A percentile compares a stretch with the other conserved stretches of the same genome.
Conservation (phyloP, 2,888 invertebrate species). For the Diloba caeruleocephala region DNA sequence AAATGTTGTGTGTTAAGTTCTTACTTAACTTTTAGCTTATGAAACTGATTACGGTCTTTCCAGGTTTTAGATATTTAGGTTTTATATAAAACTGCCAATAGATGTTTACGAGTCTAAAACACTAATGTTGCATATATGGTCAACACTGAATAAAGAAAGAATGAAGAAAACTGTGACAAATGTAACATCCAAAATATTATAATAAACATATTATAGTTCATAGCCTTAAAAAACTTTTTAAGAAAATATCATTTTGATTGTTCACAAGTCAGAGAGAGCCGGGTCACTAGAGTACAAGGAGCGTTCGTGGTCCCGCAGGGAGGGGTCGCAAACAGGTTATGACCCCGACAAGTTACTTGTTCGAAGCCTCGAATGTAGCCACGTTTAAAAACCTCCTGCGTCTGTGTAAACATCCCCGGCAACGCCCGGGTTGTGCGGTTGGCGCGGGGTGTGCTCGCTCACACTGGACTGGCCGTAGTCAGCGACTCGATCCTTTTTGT, state of each 20-base stretch:
- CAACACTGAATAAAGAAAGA: too few relatives aligned
- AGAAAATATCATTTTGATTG: constrained; percentile 66
- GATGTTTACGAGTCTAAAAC: too few relatives aligned
- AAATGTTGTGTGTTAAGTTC: too few relatives aligned
- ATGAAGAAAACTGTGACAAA: too few relatives aligned
- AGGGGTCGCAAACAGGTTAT: constrained; percentile 89
- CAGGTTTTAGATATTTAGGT: too few relatives aligned
- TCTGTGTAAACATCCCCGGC: constrained; percentile 59
- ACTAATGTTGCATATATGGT: too few relatives aligned
- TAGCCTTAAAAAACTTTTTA: constrained; percentile 27
- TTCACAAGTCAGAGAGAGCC: constrained; percentile 66
- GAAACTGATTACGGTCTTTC: too few relatives aligned
- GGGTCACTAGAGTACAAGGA: constrained; percentile 82
- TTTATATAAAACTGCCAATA: too few relatives aligned
- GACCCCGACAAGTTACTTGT: constrained; percentile 88
- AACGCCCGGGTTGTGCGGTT: constrained; percentile 38
- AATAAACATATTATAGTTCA: too few relatives aligned
- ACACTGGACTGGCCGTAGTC: constrained; percentile 63
- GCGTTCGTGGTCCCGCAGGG: constrained; percentile 80
- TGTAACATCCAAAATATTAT: too few relatives aligned
- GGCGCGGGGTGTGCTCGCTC: constrained; percentile 60
- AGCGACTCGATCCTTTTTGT: constrained; percentile 76
- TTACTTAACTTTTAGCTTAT: too few relatives aligned
- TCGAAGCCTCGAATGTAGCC: constrained; percentile 80
- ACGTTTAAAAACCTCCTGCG: constrained; percentile 69